Percentiles rank a stretch among this genome's conserved stretches.
phyloP scores from a whole-genome alignment of 2,888 invertebrate genomes.

The Caenorhabditis becei region DNA sequence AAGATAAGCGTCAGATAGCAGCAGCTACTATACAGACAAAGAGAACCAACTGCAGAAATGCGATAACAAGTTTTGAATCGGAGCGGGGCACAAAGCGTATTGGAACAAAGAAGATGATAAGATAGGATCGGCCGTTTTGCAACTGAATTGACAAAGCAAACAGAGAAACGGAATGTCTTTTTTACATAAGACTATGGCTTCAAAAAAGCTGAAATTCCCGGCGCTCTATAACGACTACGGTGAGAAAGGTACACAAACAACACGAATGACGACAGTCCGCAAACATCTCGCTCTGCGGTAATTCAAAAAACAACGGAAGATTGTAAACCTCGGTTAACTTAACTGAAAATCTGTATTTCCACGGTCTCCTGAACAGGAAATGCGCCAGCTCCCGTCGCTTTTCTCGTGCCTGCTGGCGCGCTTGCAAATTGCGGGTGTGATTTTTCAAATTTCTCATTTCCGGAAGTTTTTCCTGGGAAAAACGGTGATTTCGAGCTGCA shows the following conservation, averaged over 20 bases:
- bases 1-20: slow-evolving; percentile 14
- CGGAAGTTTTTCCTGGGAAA: no score
- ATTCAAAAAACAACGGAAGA: slow-evolving; percentile 1
- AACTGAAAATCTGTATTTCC: not conserved
- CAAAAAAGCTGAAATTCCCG: not conserved
- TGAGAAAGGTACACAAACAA: not conserved
- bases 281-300: slow-evolving; percentile 3
- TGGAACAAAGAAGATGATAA: slow-evolving; percentile 26
- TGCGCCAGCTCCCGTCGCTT: no score
- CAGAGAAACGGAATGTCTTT: not conserved
- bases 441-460: no score
- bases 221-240: not conserved
- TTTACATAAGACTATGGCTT: no score
- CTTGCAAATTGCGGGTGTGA: no score
- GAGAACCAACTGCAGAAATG: slow-evolving; percentile 13
- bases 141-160: not conserved
- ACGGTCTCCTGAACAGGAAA: no score
- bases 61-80: slow-evolving; percentile 43
- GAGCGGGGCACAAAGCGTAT: slow-evolving; percentile 1
- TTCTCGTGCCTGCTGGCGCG: no score
- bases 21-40: slow-evolving; percentile 31
- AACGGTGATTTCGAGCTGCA: no score
- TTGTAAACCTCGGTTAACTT: not conserved
- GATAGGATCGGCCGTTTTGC: not conserved
- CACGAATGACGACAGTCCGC: not conserved